These are phyloP conservation scores for Ibycter americanus DNA, from an alignment of 2,797 vertebrate species.

Conservation along the genomic window DNA sequence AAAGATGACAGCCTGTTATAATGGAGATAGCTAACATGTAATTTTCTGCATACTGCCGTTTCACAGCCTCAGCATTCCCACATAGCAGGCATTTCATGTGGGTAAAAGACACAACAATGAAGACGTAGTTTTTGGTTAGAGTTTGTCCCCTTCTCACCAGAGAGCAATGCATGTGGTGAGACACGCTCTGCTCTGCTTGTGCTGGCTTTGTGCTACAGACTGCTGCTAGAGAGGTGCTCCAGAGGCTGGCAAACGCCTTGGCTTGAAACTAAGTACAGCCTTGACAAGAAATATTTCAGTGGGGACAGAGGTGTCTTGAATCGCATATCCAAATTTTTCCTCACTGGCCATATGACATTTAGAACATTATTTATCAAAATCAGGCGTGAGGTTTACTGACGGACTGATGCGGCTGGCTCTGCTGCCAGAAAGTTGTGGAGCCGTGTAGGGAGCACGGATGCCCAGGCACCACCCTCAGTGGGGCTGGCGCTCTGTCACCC, in stretches of 20 bases:
- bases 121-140: not conserved
- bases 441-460: fast-evolving
- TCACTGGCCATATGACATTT: not conserved
- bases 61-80: conserved; percentile 8
- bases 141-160: not conserved
- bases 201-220: not conserved
- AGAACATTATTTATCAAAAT: not conserved
- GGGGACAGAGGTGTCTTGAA: not conserved
- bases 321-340: not conserved
- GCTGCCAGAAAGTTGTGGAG: not conserved
- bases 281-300: not conserved
- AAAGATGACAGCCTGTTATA: conserved; percentile 67
- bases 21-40: conserved; percentile 59
- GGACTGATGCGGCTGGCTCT: not conserved
- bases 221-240: not conserved
- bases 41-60: conserved; percentile 39
- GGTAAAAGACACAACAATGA: not conserved
- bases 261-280: not conserved
- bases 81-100: not conserved
- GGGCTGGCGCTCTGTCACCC: not conserved
- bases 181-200: fast-evolving
- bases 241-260: not conserved
- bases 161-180: not conserved
- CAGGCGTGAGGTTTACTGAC: not conserved
- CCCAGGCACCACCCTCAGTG: not conserved